Evolutionary conservation across 2,888 invertebrate genomes (phyloP).

Genomic region (Limnephilus auricula): DNA sequence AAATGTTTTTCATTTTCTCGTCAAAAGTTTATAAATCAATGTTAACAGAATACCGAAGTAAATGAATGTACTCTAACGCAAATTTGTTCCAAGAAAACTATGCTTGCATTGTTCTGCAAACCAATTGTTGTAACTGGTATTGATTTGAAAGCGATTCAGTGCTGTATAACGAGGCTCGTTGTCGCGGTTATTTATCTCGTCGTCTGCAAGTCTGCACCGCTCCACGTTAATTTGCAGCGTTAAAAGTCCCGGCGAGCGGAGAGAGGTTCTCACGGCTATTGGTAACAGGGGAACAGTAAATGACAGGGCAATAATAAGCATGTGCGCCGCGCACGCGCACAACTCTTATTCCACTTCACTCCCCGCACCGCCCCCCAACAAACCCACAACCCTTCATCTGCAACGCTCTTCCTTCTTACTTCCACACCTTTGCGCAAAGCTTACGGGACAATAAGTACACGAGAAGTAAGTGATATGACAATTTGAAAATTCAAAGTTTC

Average conservation of each 20-base stretch:
- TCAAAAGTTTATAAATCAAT: too few relatives aligned
- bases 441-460: not conserved
- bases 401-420: not conserved
- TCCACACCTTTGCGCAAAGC: not conserved
- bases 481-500: not conserved
- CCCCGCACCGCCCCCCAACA: constrained; percentile 58
- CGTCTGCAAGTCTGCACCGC: not conserved
- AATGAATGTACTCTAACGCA: too few relatives aligned
- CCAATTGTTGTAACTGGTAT: not conserved
- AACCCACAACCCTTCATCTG: not conserved
- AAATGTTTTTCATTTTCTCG: too few relatives aligned
- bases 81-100: too few relatives aligned
- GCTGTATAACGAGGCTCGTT: not conserved
- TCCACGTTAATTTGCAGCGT: not conserved
- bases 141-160: not conserved
- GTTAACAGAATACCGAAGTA: too few relatives aligned
- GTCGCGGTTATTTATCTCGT: not conserved
- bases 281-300: constrained; percentile 60
- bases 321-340: constrained; percentile 66
- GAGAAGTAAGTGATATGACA: not conserved
- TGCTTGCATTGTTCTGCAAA: not conserved
- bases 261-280: constrained; percentile 31
- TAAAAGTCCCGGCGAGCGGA: not conserved
- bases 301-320: constrained; percentile 70
- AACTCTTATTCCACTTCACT: constrained; percentile 65